Conservation (phyloP, 2,797 vertebrate species). For the Hafferia zeledoni region DNA sequence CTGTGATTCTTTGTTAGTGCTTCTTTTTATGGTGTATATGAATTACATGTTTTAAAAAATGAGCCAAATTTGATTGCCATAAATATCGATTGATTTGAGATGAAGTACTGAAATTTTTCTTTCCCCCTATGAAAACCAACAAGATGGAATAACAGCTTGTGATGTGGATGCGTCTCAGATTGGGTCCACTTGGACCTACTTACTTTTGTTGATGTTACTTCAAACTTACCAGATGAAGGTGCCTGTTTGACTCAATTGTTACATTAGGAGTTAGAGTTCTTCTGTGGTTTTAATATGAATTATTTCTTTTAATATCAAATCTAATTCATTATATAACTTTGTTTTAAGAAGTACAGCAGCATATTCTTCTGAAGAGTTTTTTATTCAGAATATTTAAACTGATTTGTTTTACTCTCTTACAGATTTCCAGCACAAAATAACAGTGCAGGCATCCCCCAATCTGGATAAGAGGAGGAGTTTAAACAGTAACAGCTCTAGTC, state of each 20-base stretch:
- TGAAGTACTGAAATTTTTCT: not conserved
- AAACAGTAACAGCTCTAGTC: constrained; percentile 89
- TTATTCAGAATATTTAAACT: not conserved
- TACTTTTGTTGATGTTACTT: not conserved
- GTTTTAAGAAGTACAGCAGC: not conserved
- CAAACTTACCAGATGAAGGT: not conserved
- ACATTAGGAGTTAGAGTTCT: not conserved
- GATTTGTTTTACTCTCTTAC: not conserved
- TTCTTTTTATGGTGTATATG: not conserved
- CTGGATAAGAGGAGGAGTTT: constrained; percentile 93
- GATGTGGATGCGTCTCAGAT: not conserved
- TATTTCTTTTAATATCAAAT: not conserved
- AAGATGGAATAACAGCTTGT: not conserved
- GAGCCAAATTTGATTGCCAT: not conserved
- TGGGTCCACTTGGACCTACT: not conserved
- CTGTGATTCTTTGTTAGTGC: not conserved
- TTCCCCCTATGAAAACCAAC: not conserved
- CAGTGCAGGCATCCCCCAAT: constrained; percentile 93
- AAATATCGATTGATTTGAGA: not conserved
- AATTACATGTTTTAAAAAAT: not conserved
- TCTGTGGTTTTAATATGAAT: not conserved
- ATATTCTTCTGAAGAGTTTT: not conserved
- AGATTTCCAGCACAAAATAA: constrained; percentile 98
- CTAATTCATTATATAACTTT: not conserved
- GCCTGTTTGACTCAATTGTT: not conserved